Evolutionary conservation across 2,113 vertebrate genomes (phyloP).

Genomic region (Lichenostomus cassidix): DNA sequence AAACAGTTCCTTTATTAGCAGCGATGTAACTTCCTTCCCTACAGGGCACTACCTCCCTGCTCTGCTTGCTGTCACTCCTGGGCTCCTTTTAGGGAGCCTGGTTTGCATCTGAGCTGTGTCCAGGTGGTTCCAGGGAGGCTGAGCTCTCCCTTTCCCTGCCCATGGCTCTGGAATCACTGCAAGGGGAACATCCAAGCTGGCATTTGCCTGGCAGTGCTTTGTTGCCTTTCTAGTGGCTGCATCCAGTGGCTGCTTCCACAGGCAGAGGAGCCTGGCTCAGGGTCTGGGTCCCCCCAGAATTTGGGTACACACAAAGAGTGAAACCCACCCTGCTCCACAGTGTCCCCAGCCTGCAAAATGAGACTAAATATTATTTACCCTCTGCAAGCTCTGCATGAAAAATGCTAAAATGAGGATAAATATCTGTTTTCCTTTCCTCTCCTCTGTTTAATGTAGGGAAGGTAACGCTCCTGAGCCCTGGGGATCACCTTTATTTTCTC

Average conservation of each 20-base stretch:
- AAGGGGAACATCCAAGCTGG: rapidly evolving
- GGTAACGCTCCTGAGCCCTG: neutral
- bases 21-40: neutral
- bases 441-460: neutral
- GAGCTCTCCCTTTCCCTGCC: neutral
- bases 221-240: neutral
- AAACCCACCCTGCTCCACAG: neutral
- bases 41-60: neutral
- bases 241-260: rapidly evolving
- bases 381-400: neutral
- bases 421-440: neutral
- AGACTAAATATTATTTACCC: neutral
- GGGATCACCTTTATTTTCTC: constrained; percentile 14
- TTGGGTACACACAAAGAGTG: neutral
- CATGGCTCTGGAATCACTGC: rapidly evolving
- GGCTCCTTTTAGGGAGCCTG: neutral
- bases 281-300: neutral
- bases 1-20: neutral
- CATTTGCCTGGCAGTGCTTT: neutral
- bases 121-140: neutral
- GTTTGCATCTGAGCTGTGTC: neutral
- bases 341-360: neutral
- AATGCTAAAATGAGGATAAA: neutral
- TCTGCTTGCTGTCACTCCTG: neutral
- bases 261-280: neutral